Evolutionary conservation across 2,888 invertebrate species (phyloP), one percentile per base, ranked within the genome.

Genomic region (Polydrusus pterygomalis): DNA sequence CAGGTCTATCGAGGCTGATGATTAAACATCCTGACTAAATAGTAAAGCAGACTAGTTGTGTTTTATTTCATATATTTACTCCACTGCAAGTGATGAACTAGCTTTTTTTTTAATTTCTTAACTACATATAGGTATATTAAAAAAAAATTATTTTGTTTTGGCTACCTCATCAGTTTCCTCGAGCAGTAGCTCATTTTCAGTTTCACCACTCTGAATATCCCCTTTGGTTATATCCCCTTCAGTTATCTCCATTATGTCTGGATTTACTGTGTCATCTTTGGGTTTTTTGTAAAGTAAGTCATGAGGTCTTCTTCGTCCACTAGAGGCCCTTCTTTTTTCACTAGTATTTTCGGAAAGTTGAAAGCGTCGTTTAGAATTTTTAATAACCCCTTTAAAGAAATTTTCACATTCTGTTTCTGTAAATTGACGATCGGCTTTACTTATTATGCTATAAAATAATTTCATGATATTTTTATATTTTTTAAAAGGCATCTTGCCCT

Each of bases 401-500:
- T 17, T 17, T 62, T 70, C 13, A 20, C 70, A 70, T 3, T 70
- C 62, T 45, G n/a, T 73, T 73, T 56, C 45, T 25, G 73, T 56
- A 30, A 15, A 73, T 17, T 65, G 34, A 6, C 2, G 20, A 68
- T 73, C 73, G 45, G 73, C 65, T 67, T 68, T 67, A 15, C 43
- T 67, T 18, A 73, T 62, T 15, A 73, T 56, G 5, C 58, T 73
- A 64, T 68, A 73, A 73, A 73, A 73, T 38, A 49, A n/a, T 15
- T 1, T 43, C 30, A 73, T 73, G 1, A 73, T 25, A 43, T 65
- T 73, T 68, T 18, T 68, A 58, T 56, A 73, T 45, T 56, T 73
- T 73, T 73, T 73, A 30, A 73, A 73, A 45, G 73, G 43, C 13
- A 65, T 25, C 51, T 73, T 73, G 17, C 58, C 68, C 40, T 73